Evolutionary conservation across 1,140 invertebrate genomes (phyloP), one percentile per base, ranked within the genome.

Genomic region (Sarcophaga bullata): DNA sequence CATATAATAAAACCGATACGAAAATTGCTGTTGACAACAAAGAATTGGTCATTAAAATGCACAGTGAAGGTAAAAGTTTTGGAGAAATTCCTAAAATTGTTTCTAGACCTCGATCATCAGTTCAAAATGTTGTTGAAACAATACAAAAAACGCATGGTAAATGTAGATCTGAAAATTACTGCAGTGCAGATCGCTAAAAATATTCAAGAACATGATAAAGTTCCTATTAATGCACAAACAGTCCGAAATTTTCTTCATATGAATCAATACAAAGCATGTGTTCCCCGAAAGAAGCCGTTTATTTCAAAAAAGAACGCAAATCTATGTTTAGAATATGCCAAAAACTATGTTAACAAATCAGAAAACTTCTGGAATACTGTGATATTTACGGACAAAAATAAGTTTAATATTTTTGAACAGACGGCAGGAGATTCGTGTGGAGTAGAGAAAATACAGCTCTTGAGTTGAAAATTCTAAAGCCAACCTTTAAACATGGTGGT

Each of bases 291-390:
- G 48, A 82, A 80, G 54, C 82, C 73, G 5, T 68, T 80, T 80
- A 78, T 82, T 15, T 82, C 82, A 78, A 82, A 80, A 80, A 78
- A 80, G 48, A 82, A 82, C 47, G 15, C 15, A n/a, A 80, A 54
- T 52, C 46, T 25, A 54, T 25, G 82, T 48, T 54, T 85, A 58
- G 47, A 82, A 0, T 87, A 84, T 83, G 83, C 25, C 25, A 37
- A 37, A 37, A 37, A 37, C 4, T 37, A 37, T 37, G 25, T 37
- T 37, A 37, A 37, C 4, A 37, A 37, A 37, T 37, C 25, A 37
- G 25, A 37, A 2, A 37, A 37, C 4, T 37, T 37, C 25, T 37
- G 25, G 25, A 37, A 37, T 2, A 37, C 25, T 37, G 25, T 37
- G 25, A 37, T 37, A 37, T 37, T 37, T 37, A 37, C 25, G 25